Conservation (phyloP, 1,140 invertebrate genomes). For the Nasonia vitripennis region DNA sequence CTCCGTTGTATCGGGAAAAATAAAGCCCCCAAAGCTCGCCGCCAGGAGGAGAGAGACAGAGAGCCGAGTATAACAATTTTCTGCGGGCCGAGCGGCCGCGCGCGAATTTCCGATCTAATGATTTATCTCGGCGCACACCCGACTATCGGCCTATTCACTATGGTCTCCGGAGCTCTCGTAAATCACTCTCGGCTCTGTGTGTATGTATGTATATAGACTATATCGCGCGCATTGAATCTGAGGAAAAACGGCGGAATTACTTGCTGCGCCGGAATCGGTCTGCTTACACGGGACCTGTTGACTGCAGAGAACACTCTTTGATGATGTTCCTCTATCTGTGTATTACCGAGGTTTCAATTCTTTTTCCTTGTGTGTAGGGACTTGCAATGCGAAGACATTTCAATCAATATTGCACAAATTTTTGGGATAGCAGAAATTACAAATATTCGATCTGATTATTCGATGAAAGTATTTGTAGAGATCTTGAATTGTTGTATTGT, state of each 20-base stretch:
- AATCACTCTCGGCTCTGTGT: neutral
- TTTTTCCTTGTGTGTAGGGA: neutral
- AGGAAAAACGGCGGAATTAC: conserved; percentile 28
- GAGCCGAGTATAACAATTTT: conserved; percentile 6
- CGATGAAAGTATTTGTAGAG: no score
- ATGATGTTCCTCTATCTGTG: neutral
- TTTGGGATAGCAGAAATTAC: no score
- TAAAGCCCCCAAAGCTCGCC: neutral
- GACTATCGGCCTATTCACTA: neutral
- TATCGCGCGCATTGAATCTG: conserved; percentile 6
- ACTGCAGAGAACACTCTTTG: neutral
- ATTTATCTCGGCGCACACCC: neutral
- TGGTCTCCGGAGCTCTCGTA: conserved; percentile 18
- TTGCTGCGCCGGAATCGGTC: neutral
- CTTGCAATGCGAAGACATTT: no score
- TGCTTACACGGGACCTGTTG: conserved; percentile 1
- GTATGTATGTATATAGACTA: no score
- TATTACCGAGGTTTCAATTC: neutral
- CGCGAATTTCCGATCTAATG: conserved; percentile 10
- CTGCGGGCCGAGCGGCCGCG: neutral
- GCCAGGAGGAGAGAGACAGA: neutral
- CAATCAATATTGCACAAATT: no score
- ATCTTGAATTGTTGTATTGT: no score
- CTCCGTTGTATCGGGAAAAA: neutral
- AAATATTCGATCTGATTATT: no score